These are phyloP conservation scores for Drosophila monieri DNA, from an alignment of 2,888 invertebrate genomes.

Conservation along the genomic window DNA sequence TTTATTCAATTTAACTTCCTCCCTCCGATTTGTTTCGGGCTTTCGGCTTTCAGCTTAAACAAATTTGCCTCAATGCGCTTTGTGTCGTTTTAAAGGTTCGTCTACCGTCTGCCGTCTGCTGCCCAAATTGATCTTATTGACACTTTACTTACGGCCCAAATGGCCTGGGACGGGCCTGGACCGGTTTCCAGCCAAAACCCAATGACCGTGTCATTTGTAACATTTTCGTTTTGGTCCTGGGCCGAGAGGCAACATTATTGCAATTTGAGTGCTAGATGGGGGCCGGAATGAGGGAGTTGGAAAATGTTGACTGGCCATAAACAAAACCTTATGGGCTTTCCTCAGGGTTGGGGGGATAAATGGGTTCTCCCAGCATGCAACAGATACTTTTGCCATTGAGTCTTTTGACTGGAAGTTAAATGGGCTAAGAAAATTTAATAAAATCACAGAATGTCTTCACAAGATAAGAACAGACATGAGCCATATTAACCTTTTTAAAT, in stretches of 20 bases:
- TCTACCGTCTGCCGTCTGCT: slow-evolving; percentile 32
- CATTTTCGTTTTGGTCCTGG: slow-evolving; percentile 32
- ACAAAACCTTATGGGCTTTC: slow-evolving; percentile 33
- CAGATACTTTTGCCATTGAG: slow-evolving; percentile 27
- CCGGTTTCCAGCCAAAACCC: slow-evolving; percentile 33
- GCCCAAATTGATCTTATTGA: slow-evolving; percentile 74
- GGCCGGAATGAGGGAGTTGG: slow-evolving; percentile 14
- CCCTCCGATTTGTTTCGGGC: slow-evolving; percentile 11
- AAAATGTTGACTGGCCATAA: slow-evolving; percentile 51
- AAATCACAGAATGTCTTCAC: not conserved
- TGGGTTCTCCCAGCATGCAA: slow-evolving; percentile 39
- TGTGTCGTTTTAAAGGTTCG: slow-evolving; percentile 38
- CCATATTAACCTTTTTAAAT: not conserved
- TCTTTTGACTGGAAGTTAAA: not conserved
- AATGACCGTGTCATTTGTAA: slow-evolving; percentile 70
- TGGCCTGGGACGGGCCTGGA: slow-evolving; percentile 38
- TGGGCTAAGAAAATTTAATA: slow-evolving; percentile 5
- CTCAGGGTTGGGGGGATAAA: not conserved
- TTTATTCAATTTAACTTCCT: slow-evolving; percentile 64
- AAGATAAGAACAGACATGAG: not conserved
- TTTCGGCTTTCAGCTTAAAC: slow-evolving; percentile 45
- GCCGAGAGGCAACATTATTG: slow-evolving; percentile 28
- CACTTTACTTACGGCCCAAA: slow-evolving; percentile 63
- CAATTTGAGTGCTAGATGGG: slow-evolving; percentile 51
- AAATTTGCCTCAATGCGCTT: slow-evolving; percentile 58